Evolutionary conservation across 2,888 invertebrate species (phyloP).

Genomic region (Drosophila affinis): DNA sequence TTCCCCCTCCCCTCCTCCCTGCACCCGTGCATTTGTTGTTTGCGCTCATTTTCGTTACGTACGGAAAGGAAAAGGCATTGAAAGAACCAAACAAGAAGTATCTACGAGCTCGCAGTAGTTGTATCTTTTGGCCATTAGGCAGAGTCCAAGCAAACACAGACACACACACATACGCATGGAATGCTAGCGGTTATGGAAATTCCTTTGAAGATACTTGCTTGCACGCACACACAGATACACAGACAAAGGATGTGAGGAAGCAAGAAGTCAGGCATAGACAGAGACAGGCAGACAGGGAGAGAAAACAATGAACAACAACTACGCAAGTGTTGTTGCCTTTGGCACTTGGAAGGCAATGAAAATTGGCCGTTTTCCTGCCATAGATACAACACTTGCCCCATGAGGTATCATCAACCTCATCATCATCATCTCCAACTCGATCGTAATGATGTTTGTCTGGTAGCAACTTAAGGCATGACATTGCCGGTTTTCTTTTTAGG

Average conservation of each 20-base stretch:
- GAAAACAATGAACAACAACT: constrained; percentile 42
- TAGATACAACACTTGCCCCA: constrained; percentile 55
- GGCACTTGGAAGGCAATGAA: constrained; percentile 57
- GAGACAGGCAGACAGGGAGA: constrained; percentile 42
- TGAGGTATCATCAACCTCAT: constrained; percentile 39
- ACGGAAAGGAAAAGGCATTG: constrained; percentile 75
- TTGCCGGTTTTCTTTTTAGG: constrained; percentile 40
- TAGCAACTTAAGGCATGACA: constrained; percentile 59
- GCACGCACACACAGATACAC: constrained; percentile 40
- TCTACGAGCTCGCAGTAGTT: constrained; percentile 47
- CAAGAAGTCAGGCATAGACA: constrained; percentile 34
- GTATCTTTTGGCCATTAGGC: constrained; percentile 63
- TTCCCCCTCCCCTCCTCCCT: constrained; percentile 6
- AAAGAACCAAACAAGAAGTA: constrained; percentile 36
- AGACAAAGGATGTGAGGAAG: constrained; percentile 50
- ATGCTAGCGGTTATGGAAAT: constrained; percentile 79
- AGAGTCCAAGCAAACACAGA: constrained; percentile 30
- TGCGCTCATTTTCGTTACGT: constrained; percentile 74
- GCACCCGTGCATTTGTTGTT: constrained; percentile 54
- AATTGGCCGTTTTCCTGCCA: constrained; percentile 66
- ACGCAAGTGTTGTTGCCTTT: constrained; percentile 52
- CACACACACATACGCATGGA: constrained; percentile 48
- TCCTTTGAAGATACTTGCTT: constrained; percentile 58
- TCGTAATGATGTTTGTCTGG: constrained; percentile 40
- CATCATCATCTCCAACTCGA: constrained; percentile 24